Evolutionary conservation across 1,140 invertebrate genomes (phyloP), one percentile per base, ranked within the genome.

Genomic region (Parasteatoda tepidariorum): DNA sequence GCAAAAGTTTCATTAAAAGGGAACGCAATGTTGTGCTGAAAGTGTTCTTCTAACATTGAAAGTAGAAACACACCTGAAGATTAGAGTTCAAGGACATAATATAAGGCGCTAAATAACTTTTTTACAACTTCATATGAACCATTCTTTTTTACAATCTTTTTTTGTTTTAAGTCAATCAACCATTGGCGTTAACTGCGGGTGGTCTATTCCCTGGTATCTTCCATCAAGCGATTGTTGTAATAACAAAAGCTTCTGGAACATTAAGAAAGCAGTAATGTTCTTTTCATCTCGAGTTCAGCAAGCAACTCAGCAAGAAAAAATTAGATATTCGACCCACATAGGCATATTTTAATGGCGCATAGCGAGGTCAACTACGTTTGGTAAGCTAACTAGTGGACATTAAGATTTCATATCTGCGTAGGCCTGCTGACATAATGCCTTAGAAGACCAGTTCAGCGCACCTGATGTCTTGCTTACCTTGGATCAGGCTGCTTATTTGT

Each of bases 391-490:
- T 48, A 55, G 48, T 24, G 26, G 15, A 31, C 59, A 66, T n/a
- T 31, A 24, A 34, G 7, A 73, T 38, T 73, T 33, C 9, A 33
- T 22, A 18, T 62, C 38, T 34, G 54, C 71, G 33, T 61, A 34
- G 71, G 71, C n/a, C 28, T 41, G 70, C 9, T 61, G 15, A 33
- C n/a, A n/a, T n/a, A n/a, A n/a, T n/a, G n/a, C 18, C 57, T 24
- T 66, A n/a, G 38, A 54, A 66, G 59, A 78, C 74, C 28, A 64
- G 74, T 66, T 55, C 59, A 66, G 66, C 31, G 74, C 59, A 66
- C 74, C 59, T 61, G 62, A 31, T n/a, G 33, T 66, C 41, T 54
- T 68, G 76, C 48, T 79, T 31, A 64, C 76, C 76, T 79, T 79
- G 76, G 30, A 34, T 79, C 66, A 48, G 11, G 33, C 18, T 7